Percentiles rank a stretch among this genome's conserved stretches.
Conservation (phyloP, 2,888 invertebrate genomes). For the Andrena minutula region DNA sequence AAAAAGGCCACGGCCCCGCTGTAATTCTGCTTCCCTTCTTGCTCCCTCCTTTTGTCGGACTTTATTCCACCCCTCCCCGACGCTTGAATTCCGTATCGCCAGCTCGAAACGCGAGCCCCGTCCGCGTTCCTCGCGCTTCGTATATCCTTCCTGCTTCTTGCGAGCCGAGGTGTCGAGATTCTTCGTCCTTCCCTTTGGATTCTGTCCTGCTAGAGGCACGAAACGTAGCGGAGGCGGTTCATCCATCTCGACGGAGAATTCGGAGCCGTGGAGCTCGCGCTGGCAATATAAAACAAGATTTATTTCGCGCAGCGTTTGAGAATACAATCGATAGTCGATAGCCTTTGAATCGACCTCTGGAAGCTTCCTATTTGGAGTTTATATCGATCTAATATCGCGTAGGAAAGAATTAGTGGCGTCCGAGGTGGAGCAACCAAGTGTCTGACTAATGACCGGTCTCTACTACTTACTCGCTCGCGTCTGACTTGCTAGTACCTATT, state of each 20-base stretch:
- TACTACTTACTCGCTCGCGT: not conserved
- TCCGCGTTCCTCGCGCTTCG: conserved; percentile 15
- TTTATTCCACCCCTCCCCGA: conserved; percentile 20
- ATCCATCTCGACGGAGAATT: not conserved
- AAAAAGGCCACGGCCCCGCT: conserved; percentile 61
- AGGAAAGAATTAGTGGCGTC: too few relatives aligned
- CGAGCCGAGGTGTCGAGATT: conserved; percentile 24
- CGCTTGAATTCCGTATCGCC: conserved; percentile 20
- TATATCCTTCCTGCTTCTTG: conserved; percentile 16
- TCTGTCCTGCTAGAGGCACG: not conserved
- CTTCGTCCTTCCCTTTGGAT: conserved; percentile 5
- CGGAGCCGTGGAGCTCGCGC: not conserved
- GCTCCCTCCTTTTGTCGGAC: conserved; percentile 11
- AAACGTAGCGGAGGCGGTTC: conserved; percentile 18
- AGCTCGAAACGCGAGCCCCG: conserved; percentile 15
- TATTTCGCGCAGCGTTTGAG: too few relatives aligned
- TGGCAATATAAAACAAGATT: too few relatives aligned
- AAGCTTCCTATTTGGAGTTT: too few relatives aligned
- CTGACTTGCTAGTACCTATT: not conserved
- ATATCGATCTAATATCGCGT: too few relatives aligned
- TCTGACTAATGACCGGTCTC: not conserved
- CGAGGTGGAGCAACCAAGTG: not conserved
- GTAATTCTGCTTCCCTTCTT: conserved; percentile 70
- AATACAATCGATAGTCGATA: too few relatives aligned
- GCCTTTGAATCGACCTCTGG: too few relatives aligned